Conservation (phyloP, 37 sponge, comb jelly and placozoan genomes). For the Eunapius fragilis region DNA sequence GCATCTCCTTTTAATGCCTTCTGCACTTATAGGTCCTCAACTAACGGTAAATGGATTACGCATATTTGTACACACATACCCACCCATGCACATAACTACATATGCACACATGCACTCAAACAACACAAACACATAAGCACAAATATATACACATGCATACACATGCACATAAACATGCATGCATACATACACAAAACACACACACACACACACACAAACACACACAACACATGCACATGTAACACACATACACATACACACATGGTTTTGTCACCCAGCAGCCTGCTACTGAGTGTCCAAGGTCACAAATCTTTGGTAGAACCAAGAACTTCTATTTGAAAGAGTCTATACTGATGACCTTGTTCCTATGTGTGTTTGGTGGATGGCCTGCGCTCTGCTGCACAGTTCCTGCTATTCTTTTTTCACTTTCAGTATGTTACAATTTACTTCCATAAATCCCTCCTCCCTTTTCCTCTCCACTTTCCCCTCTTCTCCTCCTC, state of each 20-base stretch:
- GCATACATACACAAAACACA: neutral
- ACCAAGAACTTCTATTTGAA: neutral
- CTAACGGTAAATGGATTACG: no score
- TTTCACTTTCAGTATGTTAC: neutral
- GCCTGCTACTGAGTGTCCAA: neutral
- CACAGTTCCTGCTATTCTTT: neutral
- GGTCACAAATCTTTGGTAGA: neutral
- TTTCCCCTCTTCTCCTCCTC: neutral
- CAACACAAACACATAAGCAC: neutral
- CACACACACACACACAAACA: neutral
- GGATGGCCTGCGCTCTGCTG: neutral
- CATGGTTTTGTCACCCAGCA: neutral
- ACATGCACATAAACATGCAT: neutral
- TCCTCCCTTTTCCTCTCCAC: no score
- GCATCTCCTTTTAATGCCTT: no score
- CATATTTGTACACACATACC: constrained; percentile 14
- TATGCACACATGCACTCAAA: neutral
- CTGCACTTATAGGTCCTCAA: no score
- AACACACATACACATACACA: neutral
- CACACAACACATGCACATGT: neutral
- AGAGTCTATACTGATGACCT: neutral
- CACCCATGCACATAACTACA: neutral
- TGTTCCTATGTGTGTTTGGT: neutral
- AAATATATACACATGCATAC: neutral
- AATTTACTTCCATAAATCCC: neutral